phyloP scores from a whole-genome alignment of 2,888 invertebrate genomes.

The Tupiocoris notatus region DNA sequence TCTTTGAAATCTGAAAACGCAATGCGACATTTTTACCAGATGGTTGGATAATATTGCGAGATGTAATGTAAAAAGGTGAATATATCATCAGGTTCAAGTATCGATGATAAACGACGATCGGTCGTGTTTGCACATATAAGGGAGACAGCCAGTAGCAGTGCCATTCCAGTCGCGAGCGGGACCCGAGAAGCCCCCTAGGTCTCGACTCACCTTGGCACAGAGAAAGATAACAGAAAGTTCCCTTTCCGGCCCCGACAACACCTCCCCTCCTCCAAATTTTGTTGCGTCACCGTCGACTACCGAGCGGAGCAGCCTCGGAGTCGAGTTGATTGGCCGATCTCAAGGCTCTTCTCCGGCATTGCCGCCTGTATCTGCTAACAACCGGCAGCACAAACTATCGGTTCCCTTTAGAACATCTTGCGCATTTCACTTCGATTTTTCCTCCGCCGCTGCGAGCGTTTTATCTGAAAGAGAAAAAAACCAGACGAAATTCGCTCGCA shows the following conservation, averaged over 20 bases:
- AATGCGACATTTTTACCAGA: too few species aligned
- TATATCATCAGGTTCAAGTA: too few species aligned
- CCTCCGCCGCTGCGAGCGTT: too few species aligned
- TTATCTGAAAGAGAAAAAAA: too few species aligned
- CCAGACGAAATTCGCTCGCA: too few species aligned
- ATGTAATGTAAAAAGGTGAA: too few species aligned
- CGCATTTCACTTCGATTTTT: too few species aligned
- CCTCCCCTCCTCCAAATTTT: not conserved
- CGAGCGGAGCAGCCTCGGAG: not conserved
- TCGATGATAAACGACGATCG: not conserved
- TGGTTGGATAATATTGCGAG: too few species aligned
- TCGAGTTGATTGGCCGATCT: conserved; percentile 28
- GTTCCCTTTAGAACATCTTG: too few species aligned
- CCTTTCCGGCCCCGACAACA: conserved; percentile 7
- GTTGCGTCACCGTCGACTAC: conserved; percentile 2
- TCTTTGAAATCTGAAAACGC: too few species aligned
- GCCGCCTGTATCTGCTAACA: not conserved
- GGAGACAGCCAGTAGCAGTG: not conserved
- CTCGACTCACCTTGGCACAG: conserved; percentile 31
- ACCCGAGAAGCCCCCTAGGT: not conserved
- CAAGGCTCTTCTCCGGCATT: conserved; percentile 7
- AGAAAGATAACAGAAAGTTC: conserved; percentile 37
- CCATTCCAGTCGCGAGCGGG: not conserved
- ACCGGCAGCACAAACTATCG: too few species aligned
- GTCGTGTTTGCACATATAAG: not conserved